phyloP scores from a whole-genome alignment of 2,113 vertebrate genomes.

The Megalops atlanticus region DNA sequence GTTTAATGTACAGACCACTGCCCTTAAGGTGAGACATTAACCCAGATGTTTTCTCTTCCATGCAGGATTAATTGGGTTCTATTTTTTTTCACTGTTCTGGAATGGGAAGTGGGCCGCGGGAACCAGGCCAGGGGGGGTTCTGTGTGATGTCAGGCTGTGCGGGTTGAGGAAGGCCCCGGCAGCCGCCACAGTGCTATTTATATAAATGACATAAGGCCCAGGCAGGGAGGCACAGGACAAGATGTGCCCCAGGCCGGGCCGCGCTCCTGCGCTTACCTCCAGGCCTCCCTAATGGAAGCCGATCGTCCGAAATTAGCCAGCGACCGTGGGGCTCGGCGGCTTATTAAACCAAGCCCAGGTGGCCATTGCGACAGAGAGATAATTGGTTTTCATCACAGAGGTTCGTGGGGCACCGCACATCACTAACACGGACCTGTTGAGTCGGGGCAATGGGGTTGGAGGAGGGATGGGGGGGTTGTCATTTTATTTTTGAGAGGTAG shows the following conservation, averaged over 20 bases:
- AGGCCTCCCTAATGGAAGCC: neutral
- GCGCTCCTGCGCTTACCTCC: neutral
- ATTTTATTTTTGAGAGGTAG: too few relatives aligned
- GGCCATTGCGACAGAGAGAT: too few relatives aligned
- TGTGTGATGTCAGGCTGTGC: neutral
- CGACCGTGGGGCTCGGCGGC: too few relatives aligned
- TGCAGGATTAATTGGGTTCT: conserved; percentile 51
- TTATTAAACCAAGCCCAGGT: too few relatives aligned
- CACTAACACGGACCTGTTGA: too few relatives aligned
- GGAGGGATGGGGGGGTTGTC: conserved; percentile 35
- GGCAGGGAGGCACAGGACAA: neutral
- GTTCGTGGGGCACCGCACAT: conserved; percentile 37
- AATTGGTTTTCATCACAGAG: conserved; percentile 30
- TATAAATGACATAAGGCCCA: conserved; percentile 1
- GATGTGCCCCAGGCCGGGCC: too few relatives aligned
- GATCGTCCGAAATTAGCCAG: neutral
- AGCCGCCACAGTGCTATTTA: conserved; percentile 15
- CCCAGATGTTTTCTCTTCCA: conserved; percentile 61
- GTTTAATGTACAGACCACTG: conserved; percentile 62
- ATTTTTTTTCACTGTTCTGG: conserved; percentile 13
- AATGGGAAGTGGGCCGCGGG: neutral
- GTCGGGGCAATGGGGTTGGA: too few relatives aligned
- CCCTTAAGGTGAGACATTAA: conserved; percentile 59
- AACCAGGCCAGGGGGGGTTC: neutral
- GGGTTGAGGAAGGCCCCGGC: conserved; percentile 12